Evolutionary conservation across 2,113 vertebrate genomes (phyloP).

Genomic region (Panurus biarmicus): DNA sequence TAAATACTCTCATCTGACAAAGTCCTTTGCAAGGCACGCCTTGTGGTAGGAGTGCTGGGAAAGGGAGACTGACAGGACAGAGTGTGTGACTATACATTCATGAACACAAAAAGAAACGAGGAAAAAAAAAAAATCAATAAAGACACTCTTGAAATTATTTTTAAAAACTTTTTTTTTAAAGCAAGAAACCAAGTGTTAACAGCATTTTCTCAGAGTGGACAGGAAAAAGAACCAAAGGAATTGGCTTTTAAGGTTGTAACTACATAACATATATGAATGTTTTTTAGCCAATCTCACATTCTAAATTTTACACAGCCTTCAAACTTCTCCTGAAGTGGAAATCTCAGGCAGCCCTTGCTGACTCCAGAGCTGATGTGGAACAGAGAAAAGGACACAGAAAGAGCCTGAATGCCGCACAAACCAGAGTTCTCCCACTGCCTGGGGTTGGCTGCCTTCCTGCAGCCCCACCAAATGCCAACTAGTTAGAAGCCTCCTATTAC

Average conservation of each 20-base stretch:
- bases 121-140: slow-evolving; percentile 7
- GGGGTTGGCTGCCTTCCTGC: not conserved
- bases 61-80: slow-evolving; percentile 80
- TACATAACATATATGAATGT: not conserved
- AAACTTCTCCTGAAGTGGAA: not conserved
- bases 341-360: not conserved
- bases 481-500: not conserved
- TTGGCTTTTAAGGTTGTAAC: not conserved
- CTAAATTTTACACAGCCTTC: not conserved
- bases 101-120: slow-evolving; percentile 17
- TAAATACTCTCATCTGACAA: slow-evolving; percentile 96
- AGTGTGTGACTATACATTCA: slow-evolving; percentile 59
- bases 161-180: not conserved
- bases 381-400: not conserved
- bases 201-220: not conserved
- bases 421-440: not conserved
- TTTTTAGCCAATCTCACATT: not conserved
- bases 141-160: not conserved
- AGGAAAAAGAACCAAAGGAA: not conserved
- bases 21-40: slow-evolving; percentile 88
- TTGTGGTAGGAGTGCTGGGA: slow-evolving; percentile 75
- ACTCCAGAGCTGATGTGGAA: not conserved
- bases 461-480: not conserved
- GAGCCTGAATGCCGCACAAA: not conserved
- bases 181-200: not conserved